Evolutionary conservation across 2,113 vertebrate genomes (phyloP).

Genomic region (Pagrus major): DNA sequence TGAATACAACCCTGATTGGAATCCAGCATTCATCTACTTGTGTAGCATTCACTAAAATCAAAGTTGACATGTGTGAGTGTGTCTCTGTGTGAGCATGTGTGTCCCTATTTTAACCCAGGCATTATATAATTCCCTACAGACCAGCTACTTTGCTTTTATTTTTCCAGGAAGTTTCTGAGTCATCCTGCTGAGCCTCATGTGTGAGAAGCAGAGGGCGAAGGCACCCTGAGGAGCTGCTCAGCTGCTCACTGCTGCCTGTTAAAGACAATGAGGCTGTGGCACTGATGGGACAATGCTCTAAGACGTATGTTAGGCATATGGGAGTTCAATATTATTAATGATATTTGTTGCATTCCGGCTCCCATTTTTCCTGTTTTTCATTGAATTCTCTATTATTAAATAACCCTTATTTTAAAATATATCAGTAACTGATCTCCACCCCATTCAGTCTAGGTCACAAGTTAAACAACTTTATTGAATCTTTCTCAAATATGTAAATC

Average conservation of each 20-base stretch:
- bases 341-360: neutral
- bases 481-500: neutral
- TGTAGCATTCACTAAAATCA: neutral
- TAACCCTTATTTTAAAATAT: neutral
- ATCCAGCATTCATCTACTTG: neutral
- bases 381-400: neutral
- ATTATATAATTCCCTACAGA: constrained; percentile 50
- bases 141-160: constrained; percentile 23
- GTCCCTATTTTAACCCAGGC: constrained; percentile 29
- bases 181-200: constrained; percentile 44
- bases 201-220: constrained; percentile 42
- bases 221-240: constrained; percentile 55
- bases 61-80: constrained; percentile 3
- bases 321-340: neutral
- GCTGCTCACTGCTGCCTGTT: constrained; percentile 42
- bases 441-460: neutral
- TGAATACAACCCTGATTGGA: constrained; percentile 8
- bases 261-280: constrained; percentile 29
- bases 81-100: neutral
- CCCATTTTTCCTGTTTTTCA: neutral
- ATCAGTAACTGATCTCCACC: neutral
- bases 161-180: constrained; percentile 44
- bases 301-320: neutral
- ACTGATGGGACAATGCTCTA: neutral
- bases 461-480: neutral